phyloP scores from a whole-genome alignment of 2,888 invertebrate genomes.

The Prosopocoilus inquinatus region DNA sequence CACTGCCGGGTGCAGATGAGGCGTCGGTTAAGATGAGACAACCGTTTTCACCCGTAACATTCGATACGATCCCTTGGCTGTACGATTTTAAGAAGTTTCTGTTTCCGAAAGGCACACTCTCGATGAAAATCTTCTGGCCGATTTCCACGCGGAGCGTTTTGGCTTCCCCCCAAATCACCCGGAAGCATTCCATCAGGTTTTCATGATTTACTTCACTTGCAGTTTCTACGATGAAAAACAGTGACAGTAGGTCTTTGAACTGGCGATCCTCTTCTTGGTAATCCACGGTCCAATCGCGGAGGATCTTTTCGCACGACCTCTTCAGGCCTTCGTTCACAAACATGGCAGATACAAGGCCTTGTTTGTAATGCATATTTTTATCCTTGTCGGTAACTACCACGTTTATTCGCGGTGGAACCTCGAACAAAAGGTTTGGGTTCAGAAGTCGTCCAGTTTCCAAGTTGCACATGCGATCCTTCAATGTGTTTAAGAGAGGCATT shows the following conservation, averaged over 20 bases:
- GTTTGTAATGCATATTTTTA: slow-evolving; percentile 2
- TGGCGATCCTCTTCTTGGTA: slow-evolving; percentile 7
- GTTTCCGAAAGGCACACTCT: slow-evolving; percentile 49
- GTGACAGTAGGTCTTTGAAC: slow-evolving; percentile 9
- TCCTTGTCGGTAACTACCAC: slow-evolving; percentile 10
- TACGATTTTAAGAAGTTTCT: slow-evolving; percentile 59
- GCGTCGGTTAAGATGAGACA: slow-evolving; percentile 60
- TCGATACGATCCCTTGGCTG: slow-evolving; percentile 59
- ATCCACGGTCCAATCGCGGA: slow-evolving; percentile 16
- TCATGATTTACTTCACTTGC: neutral
- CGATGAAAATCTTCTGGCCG: slow-evolving; percentile 30
- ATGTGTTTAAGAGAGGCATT: neutral
- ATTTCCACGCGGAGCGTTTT: neutral
- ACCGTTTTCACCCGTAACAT: slow-evolving; percentile 54
- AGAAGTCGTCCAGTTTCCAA: neutral
- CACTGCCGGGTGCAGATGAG: slow-evolving; percentile 59
- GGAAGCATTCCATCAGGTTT: neutral
- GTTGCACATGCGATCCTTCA: neutral
- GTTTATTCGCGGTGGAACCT: slow-evolving; percentile 6
- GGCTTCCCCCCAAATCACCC: neutral
- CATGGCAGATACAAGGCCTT: slow-evolving; percentile 7
- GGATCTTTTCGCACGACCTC: slow-evolving; percentile 1
- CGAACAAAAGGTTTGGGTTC: slow-evolving; percentile 2
- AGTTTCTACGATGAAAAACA: slow-evolving; percentile 12
- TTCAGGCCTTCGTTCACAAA: slow-evolving; percentile 5